Evolutionary conservation across 2,113 vertebrate genomes (phyloP), one percentile per base, ranked within the genome.

Genomic region (Colistium nudipinnis): DNA sequence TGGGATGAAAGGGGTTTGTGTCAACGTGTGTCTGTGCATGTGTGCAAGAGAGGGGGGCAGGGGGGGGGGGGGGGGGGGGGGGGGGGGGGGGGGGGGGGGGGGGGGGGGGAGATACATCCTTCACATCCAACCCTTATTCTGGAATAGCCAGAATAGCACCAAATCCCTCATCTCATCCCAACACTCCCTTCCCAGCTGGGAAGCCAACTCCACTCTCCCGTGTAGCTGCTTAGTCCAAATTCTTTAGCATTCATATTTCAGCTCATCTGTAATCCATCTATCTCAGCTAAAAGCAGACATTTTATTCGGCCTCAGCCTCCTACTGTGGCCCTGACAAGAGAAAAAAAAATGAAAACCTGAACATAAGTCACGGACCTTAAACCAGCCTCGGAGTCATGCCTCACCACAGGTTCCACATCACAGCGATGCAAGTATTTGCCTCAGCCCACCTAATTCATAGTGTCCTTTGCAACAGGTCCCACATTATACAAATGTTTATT

Each of bases 1-100:
- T 33, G 38, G 53, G 67, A 89, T 86, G 69, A 90, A 91, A 90
- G 76, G 54, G 62, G 51, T 69, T 47, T 61, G 44, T 55, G 53
- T 51, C 22, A 41, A 36, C 56, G 47, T 47, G 52, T 52, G 47
- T 48, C 43, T 10, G 44, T 66, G 43, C 35, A 20, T 30, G 22
- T 59, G 27, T 62, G 36, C 28, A n/a, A n/a, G n/a, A n/a, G n/a
- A n/a, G n/a, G n/a, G n/a, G n/a, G n/a, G n/a, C n/a, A n/a, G 65
- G 4, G 20, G 38, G n/a, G 11, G 20, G n/a, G 47, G 11, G 14
- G n/a, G 35, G 14, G 45, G 8, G 45, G 24, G 27, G 11, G 38
- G 9, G 44, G 48, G 19, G 30, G 13, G 65, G 4, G 20, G 38
- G n/a, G 11, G 20, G n/a, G 47, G 11, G 14, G n/a, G 35, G 14